Conservation (phyloP, 2,113 vertebrate species). For the human (Homo sapiens) region GRCh38 chr13:108146501-108147000, state of each 20-base stretch:
- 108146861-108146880: background rate
- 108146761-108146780: background rate
- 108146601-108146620: conserved; percentile 35
- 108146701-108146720: background rate
- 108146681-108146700: conserved; percentile 31
- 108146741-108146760: conserved; percentile 35
- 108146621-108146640: conserved; percentile 30
- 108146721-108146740: background rate
- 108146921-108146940: background rate
- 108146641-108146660: conserved; percentile 60
- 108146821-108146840: background rate
- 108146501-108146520: conserved; percentile 50
- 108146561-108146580: background rate
- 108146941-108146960: background rate
- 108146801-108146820: background rate
- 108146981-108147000: background rate
- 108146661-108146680: background rate
- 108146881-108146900: background rate
- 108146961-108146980: background rate
- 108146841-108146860: background rate
- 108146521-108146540: conserved; percentile 45
- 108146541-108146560: conserved; percentile 51
- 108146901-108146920: background rate
- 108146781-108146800: background rate
- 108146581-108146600: background rate